These are phyloP conservation scores for Aphaenogaster floridana DNA, from an alignment of 1,140 invertebrate species.

Conservation along the genomic window DNA sequence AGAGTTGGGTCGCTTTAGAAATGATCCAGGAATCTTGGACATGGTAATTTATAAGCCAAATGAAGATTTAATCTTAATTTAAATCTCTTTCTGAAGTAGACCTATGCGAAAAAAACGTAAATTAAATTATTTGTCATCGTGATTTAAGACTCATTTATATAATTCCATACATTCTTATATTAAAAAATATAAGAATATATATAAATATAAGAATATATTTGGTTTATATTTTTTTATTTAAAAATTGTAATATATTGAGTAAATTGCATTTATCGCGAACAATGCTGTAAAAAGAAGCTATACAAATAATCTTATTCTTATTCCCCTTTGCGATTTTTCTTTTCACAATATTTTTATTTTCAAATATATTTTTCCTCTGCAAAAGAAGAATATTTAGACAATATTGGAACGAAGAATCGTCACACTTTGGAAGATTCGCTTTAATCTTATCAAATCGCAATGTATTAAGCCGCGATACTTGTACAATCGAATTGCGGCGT, in stretches of 20 bases:
- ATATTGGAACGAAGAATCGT: background rate
- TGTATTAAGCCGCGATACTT: background rate
- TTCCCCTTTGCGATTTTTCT: background rate
- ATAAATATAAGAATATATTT: no score
- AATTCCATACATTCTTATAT: background rate
- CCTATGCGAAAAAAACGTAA: background rate
- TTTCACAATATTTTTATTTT: background rate
- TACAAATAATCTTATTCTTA: background rate
- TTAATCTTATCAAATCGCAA: background rate
- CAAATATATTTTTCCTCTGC: background rate
- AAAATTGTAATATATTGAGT: background rate
- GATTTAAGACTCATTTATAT: background rate
- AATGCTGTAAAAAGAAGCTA: background rate
- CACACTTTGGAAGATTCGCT: background rate
- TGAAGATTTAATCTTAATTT: conserved; percentile 16
- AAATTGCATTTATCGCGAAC: background rate
- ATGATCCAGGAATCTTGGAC: conserved; percentile 7
- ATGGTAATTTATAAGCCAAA: background rate
- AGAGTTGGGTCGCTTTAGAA: background rate
- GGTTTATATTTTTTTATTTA: background rate
- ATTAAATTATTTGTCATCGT: conserved; percentile 6
- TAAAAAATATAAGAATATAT: no score
- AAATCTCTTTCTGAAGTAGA: background rate
- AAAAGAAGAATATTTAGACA: background rate
- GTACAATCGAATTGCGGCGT: background rate